Conservation (phyloP, 2,797 vertebrate genomes). For the Fratercula arctica region DNA sequence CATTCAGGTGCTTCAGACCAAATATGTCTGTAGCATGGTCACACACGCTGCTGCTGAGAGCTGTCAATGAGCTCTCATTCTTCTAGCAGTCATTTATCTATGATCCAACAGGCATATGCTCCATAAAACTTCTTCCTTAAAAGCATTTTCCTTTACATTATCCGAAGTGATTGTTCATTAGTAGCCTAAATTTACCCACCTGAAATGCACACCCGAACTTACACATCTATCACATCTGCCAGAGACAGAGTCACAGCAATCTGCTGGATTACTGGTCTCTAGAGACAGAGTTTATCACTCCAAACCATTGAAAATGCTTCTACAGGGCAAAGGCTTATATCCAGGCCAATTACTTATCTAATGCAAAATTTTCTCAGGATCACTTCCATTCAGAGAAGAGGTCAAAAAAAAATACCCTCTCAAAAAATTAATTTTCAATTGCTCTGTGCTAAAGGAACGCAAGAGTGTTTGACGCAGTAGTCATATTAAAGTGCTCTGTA, state of each 20-base stretch:
- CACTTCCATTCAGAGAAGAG: background rate
- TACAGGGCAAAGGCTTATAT: background rate
- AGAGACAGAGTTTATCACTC: background rate
- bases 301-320: background rate
- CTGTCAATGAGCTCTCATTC: background rate
- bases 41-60: background rate
- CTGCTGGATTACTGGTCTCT: background rate
- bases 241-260: background rate
- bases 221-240: background rate
- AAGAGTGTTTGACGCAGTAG: background rate
- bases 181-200: background rate
- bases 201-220: background rate
- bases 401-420: background rate
- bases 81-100: background rate
- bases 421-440: background rate
- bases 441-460: background rate
- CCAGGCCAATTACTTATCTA: background rate
- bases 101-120: background rate
- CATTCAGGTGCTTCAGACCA: background rate
- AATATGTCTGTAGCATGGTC: background rate
- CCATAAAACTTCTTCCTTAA: background rate
- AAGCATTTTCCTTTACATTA: background rate
- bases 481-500: background rate
- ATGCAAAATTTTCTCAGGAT: conserved; percentile 12
- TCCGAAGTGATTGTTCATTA: background rate